Percentiles rank a stretch among this genome's conserved stretches.
Conservation (phyloP, 1,140 invertebrate genomes). For the Procambarus virginalis region DNA sequence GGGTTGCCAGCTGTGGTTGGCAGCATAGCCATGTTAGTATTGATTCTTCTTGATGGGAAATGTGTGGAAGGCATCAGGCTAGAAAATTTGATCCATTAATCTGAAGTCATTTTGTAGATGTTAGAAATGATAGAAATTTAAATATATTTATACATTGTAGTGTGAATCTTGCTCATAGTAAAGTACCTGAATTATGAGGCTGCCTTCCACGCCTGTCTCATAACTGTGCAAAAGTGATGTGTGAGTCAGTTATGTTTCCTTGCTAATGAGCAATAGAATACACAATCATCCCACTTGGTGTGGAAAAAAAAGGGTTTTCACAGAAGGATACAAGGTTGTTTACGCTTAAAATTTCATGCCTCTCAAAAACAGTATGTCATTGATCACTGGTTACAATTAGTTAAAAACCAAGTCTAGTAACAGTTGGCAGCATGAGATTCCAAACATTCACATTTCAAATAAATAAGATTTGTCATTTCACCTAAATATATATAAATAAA, state of each 20-base stretch:
- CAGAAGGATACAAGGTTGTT: neutral
- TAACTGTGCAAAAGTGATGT: conserved; percentile 20
- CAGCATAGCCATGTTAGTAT: conserved; percentile 3
- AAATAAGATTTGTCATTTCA: too few species aligned
- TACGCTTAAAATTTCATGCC: neutral
- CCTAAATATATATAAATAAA: too few species aligned
- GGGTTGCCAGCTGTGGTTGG: conserved; percentile 32
- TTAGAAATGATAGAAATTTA: conserved; percentile 37
- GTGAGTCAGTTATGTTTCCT: conserved; percentile 13
- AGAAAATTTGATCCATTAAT: conserved; percentile 24
- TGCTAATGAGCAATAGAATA: conserved; percentile 38
- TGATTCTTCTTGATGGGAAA: conserved; percentile 27
- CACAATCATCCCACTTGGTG: conserved; percentile 15
- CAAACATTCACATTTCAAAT: too few species aligned
- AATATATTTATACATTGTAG: conserved; percentile 35
- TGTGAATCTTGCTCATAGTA: conserved; percentile 35
- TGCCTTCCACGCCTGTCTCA: conserved; percentile 37
- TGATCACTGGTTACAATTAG: neutral
- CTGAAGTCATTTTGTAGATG: conserved; percentile 17
- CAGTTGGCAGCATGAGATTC: neutral
- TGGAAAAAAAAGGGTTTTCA: neutral
- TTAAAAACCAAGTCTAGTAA: neutral
- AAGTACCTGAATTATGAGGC: conserved; percentile 34
- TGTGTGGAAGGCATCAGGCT: conserved; percentile 45
- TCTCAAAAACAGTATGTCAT: neutral